Evolutionary conservation across 2,888 invertebrate species (phyloP), one percentile per base, ranked within the genome.

Genomic region (Chaetogeoica ovagalla): DNA sequence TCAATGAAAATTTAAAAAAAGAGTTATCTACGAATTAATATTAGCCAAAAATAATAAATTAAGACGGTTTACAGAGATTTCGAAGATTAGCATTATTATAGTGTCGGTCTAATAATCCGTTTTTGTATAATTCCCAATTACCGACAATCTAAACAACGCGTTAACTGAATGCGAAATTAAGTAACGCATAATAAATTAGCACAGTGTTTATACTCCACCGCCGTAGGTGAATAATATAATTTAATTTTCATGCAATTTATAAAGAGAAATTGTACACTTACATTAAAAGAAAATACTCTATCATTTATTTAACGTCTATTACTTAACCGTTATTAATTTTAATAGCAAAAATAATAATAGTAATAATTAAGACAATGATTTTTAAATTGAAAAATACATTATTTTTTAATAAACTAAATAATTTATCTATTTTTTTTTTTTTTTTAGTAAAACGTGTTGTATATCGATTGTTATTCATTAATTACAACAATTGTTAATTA

Each of bases 91-190:
- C 21, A 19, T n/a, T n/a, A n/a, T n/a, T n/a, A n/a, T 71, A 21
- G n/a, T 17, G 21, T 17, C 39, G 39, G 15, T n/a, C 17, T 63
- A 17, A 23, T 63, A 17, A 23, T 52, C 23, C 23, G 17, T 55
- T 62, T 73, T 52, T 52, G n/a, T 30, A 15, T n/a, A 15, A 73
- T 62, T 62, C 48, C 13, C n/a, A 73, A 62, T 63, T 37, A 63
- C n/a, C 30, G 37, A 63, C 8, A 30, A 63, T n/a, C 7, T 63
- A 37, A 73, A 73, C 30, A 62, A 73, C n/a, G 17, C 30, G 63
- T 63, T 21, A 52, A 19, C 30, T 63, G 8, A 63, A 73, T 73
- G n/a, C 11, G 15, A n/a, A 62, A 63, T 73, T 7, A 63, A n/a
- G 8, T 52, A 52, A 73, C 11, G 43, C 59, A 63, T 37, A 52